Conservation (phyloP, 2,888 invertebrate genomes). For the Plutella xylostella region DNA sequence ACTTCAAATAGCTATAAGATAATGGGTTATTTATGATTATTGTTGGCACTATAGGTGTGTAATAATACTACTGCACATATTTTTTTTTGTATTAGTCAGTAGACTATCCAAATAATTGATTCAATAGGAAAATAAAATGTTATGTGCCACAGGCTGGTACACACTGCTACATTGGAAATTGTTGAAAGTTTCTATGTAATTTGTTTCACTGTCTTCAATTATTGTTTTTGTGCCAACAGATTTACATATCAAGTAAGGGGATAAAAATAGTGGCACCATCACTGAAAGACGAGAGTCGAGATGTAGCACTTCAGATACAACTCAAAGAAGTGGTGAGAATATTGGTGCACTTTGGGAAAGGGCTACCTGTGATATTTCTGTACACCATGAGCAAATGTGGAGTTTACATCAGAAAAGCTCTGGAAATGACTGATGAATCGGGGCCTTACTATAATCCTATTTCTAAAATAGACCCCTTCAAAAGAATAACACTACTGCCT, state of each 20-base stretch:
- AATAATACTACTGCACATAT: too few relatives aligned
- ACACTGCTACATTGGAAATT: too few relatives aligned
- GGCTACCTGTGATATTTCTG: conserved; percentile 83
- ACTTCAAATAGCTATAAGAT: too few relatives aligned
- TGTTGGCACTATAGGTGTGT: too few relatives aligned
- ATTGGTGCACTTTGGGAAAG: conserved; percentile 81
- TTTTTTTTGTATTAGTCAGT: too few relatives aligned
- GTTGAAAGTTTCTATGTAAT: too few relatives aligned
- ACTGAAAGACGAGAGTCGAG: conserved; percentile 61
- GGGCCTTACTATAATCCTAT: conserved; percentile 72
- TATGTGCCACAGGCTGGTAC: too few relatives aligned
- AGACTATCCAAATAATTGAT: too few relatives aligned
- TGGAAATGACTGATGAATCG: conserved; percentile 75
- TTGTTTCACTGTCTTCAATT: too few relatives aligned
- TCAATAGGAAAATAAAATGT: too few relatives aligned
- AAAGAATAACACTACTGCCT: conserved; percentile 81
- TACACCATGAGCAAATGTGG: conserved; percentile 79
- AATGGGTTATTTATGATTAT: too few relatives aligned
- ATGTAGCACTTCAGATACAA: conserved; percentile 75
- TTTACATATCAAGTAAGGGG: conserved; percentile 68
- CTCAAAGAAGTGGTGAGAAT: conserved; percentile 79
- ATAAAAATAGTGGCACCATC: conserved; percentile 73
- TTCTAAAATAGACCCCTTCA: conserved; percentile 74
- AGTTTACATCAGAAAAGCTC: conserved; percentile 73
- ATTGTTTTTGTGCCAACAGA: conserved; percentile 35